Percentiles rank a stretch among this genome's conserved stretches.
Evolutionary conservation across 2,888 invertebrate genomes (phyloP).

Genomic region (Morpho helenor): DNA sequence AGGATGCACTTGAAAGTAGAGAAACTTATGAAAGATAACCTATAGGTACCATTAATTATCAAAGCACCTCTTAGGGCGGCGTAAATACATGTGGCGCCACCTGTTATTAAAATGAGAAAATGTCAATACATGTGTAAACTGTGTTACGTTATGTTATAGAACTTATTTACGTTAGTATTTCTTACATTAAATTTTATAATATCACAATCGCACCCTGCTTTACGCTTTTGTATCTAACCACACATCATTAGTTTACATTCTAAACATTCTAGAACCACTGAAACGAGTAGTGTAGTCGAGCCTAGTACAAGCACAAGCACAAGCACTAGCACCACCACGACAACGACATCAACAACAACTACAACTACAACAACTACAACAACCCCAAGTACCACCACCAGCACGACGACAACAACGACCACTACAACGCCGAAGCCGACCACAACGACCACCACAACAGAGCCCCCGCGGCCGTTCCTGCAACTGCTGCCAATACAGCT

Average conservation of each 20-base stretch:
- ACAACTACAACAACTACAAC: slow-evolving; percentile 52
- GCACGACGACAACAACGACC: slow-evolving; percentile 55
- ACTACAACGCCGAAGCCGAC: slow-evolving; percentile 46
- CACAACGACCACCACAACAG: slow-evolving; percentile 44
- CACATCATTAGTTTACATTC: slow-evolving; percentile 17
- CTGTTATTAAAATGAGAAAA: too few species aligned
- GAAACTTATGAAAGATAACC: too few species aligned
- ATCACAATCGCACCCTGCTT: slow-evolving; percentile 8
- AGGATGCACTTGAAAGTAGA: too few species aligned
- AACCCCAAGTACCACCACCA: slow-evolving; percentile 61
- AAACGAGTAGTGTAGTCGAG: slow-evolving; percentile 47
- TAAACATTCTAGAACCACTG: slow-evolving; percentile 37
- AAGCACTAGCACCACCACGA: slow-evolving; percentile 37
- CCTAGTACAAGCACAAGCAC: slow-evolving; percentile 47
- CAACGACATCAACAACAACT: slow-evolving; percentile 46
- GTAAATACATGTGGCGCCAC: too few species aligned
- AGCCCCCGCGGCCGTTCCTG: slow-evolving; percentile 56
- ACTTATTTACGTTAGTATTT: too few species aligned
- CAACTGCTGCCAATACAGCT: slow-evolving; percentile 67
- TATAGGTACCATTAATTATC: too few species aligned
- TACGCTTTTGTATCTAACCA: slow-evolving; percentile 20
- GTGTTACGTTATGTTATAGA: too few species aligned
- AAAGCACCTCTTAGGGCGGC: too few species aligned
- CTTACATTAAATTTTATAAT: background rate
- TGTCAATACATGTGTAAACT: too few species aligned